Evolutionary conservation across 2,888 invertebrate species (phyloP), one percentile per base, ranked within the genome.

Genomic region (Ophraella communa): DNA sequence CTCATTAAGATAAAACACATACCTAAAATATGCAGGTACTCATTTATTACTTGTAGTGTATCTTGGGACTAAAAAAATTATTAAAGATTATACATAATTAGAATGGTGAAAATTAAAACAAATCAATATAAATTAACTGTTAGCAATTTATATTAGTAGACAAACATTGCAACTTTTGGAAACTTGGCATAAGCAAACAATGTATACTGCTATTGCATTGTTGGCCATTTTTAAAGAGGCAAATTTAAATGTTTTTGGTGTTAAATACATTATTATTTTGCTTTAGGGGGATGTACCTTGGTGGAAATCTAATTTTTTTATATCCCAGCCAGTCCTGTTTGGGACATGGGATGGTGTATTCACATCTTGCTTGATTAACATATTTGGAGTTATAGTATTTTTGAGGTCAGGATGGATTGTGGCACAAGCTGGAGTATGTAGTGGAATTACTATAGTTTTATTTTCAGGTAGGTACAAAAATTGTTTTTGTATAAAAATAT

Each of bases 341-440:
- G 97, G 98, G 11, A 96, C 96, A 1, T 98, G 95, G 95, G 98
- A 98, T 83, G 98, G 98, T 69, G 98, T 98, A 5, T 98, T 97
- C 81, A 96, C 97, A 60, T 96, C 97, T 56, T 97, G 96, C 80
- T 89, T 98, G 76, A 96, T 98, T 78, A 98, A 98, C 83, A 95
- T 98, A 64, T 96, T 98, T 84, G 97, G 98, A 77, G 97, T 98
- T 0, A 96, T 98, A 81, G 96, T 98, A 66, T 98, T 98, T 83
- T 85, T 98, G 65, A 86, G 98, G 75, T 95, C 96, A 67, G 98
- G 98, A 69, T 98, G 98, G 98, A 95, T 98, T 78, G 97, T 98
- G 56, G 96, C 93, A 42, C 91, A 95, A 83, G 94, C 94, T 68
- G 94, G 94, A 64, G 87, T 93, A 73, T 84, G 93, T 55, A 88